Percentiles rank a stretch among this genome's conserved stretches.
phyloP scores from a whole-genome alignment of 2,888 invertebrate species.

The Conops quadrifasciatus region DNA sequence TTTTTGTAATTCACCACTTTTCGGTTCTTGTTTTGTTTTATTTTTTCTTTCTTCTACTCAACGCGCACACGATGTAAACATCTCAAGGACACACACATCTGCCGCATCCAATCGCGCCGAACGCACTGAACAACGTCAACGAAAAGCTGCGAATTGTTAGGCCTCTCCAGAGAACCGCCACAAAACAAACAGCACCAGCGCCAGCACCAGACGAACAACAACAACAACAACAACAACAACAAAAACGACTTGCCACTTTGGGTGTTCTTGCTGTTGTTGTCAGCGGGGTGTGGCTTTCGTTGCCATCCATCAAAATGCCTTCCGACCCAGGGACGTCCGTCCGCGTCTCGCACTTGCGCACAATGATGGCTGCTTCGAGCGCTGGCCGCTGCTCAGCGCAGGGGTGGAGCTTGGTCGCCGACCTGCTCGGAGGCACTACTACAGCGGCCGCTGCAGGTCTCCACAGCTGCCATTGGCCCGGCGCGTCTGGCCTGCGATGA shows the following conservation, averaged over 20 bases:
- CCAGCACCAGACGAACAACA: too few relatives aligned
- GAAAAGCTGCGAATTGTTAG: slow-evolving; percentile 30
- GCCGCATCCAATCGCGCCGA: slow-evolving; percentile 64
- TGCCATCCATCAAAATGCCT: slow-evolving; percentile 54
- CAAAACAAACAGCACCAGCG: slow-evolving; percentile 36
- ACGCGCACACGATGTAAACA: slow-evolving; percentile 6
- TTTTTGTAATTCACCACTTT: neutral
- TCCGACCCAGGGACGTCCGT: neutral
- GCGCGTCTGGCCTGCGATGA: neutral
- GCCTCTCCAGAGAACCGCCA: slow-evolving; percentile 36
- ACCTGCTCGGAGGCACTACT: slow-evolving; percentile 38
- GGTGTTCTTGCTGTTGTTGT: slow-evolving; percentile 44
- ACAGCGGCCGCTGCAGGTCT: slow-evolving; percentile 47
- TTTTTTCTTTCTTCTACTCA: slow-evolving; percentile 4
- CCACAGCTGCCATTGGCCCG: slow-evolving; percentile 58
- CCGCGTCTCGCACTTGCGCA: slow-evolving; percentile 54
- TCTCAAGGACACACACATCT: slow-evolving; percentile 49
- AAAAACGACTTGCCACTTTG: slow-evolving; percentile 37
- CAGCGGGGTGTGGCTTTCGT: slow-evolving; percentile 56
- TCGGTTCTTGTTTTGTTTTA: slow-evolving; percentile 9
- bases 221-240: slow-evolving; percentile 28
- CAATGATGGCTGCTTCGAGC: slow-evolving; percentile 33
- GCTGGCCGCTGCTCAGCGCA: slow-evolving; percentile 37
- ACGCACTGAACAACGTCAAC: slow-evolving; percentile 58
- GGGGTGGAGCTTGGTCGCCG: slow-evolving; percentile 54